A percentile compares a stretch with the other conserved stretches of the same genome.
Conservation (phyloP, 1,140 invertebrate genomes). For the Halesus radiatus region DNA sequence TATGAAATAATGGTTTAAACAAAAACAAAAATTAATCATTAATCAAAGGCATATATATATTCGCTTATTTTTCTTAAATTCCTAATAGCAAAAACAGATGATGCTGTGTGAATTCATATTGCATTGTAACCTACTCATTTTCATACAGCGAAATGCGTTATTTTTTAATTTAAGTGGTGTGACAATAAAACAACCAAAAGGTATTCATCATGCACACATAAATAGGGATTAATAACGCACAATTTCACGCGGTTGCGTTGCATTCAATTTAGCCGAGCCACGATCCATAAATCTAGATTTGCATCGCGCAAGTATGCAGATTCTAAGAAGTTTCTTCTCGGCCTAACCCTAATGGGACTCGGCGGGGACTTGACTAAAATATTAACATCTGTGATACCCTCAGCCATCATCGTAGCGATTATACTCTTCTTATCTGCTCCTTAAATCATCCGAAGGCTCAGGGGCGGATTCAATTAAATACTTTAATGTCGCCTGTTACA, state of each 20-base stretch:
- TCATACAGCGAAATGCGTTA: no score
- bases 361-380: conserved; percentile 26
- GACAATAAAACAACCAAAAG: no score
- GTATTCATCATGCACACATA: background rate
- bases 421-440: conserved; percentile 24
- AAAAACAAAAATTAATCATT: no score
- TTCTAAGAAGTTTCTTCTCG: conserved; percentile 8
- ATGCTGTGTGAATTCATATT: no score
- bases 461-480: background rate
- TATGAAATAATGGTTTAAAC: no score
- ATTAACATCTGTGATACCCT: conserved; percentile 36
- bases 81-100: no score
- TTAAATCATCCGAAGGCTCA: conserved; percentile 1
- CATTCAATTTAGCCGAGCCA: conserved; percentile 32
- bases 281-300: conserved; percentile 34
- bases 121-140: no score
- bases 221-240: conserved; percentile 21
- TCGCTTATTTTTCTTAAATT: no score
- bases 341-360: conserved; percentile 22
- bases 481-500: background rate
- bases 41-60: no score
- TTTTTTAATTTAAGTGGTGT: no score
- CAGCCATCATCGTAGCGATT: conserved; percentile 19
- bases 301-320: background rate
- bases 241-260: conserved; percentile 18